A percentile compares a stretch with the other conserved stretches of the same genome.
Conservation (phyloP, 2,797 vertebrate species). For the Sphaeramia orbicularis region DNA sequence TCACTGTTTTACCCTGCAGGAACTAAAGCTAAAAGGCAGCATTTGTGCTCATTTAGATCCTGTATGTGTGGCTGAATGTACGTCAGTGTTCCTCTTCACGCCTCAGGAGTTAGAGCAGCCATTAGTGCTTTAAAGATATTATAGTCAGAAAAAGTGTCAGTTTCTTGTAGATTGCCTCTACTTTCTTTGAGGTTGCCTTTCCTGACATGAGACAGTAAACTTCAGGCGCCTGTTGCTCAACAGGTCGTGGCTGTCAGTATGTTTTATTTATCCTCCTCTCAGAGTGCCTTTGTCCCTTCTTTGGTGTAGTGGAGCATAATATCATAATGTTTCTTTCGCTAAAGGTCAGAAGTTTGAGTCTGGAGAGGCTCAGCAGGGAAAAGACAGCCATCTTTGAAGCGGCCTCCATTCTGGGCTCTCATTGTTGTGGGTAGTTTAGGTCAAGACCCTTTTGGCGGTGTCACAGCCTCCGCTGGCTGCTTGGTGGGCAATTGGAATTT, state of each 20-base stretch:
- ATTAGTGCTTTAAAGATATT: neutral
- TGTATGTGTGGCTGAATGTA: neutral
- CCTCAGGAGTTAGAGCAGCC: neutral
- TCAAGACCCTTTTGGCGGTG: slow-evolving; percentile 27
- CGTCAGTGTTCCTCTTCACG: neutral
- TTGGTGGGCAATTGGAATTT: neutral
- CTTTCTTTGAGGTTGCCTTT: too few species aligned
- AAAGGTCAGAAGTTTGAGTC: slow-evolving; percentile 25
- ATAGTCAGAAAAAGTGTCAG: neutral
- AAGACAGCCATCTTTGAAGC: slow-evolving; percentile 16
- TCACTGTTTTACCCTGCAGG: neutral
- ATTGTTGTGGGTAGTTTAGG: slow-evolving; percentile 19
- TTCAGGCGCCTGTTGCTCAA: slow-evolving; percentile 40
- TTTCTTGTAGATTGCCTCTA: neutral
- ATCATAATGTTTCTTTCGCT: neutral
- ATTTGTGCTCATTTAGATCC: neutral
- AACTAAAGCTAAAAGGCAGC: neutral
- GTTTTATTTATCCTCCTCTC: slow-evolving; percentile 41
- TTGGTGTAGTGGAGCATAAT: neutral
- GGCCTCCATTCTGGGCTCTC: slow-evolving; percentile 29
- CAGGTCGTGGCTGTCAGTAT: slow-evolving; percentile 50
- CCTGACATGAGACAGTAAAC: neutral
- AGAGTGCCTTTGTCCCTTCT: neutral
- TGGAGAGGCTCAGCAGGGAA: slow-evolving; percentile 12
- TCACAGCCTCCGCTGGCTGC: neutral